These are phyloP conservation scores for Drosophila anomalipes DNA, from an alignment of 2,888 invertebrate genomes.

Conservation along the genomic window DNA sequence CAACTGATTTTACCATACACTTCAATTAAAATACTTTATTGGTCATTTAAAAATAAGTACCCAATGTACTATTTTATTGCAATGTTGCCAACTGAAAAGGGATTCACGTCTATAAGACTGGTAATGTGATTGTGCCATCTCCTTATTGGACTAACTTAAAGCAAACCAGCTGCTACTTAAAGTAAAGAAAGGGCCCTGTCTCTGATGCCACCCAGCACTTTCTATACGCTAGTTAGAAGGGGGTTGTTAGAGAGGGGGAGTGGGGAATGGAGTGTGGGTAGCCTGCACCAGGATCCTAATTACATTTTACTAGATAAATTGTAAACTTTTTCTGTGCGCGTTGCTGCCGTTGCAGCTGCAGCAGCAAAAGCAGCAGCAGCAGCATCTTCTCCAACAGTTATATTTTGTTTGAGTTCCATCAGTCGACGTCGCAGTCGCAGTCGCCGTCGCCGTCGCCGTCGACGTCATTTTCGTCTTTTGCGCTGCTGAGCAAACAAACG, in stretches of 20 bases:
- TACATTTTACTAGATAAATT: conserved; percentile 85
- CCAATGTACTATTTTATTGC: neutral
- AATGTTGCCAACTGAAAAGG: neutral
- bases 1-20: neutral
- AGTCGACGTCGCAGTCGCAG: conserved; percentile 50
- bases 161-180: conserved; percentile 62
- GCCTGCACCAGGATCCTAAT: conserved; percentile 82
- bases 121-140: conserved; percentile 49
- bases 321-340: conserved; percentile 80
- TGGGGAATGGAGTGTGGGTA: conserved; percentile 24
- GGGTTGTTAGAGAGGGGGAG: neutral
- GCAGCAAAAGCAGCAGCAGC: conserved; percentile 45
- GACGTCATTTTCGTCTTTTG: conserved; percentile 57
- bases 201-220: conserved; percentile 4
- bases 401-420: conserved; percentile 77
- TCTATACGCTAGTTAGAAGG: conserved; percentile 1
- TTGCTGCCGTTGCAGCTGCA: conserved; percentile 43
- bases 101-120: conserved; percentile 1
- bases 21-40: neutral
- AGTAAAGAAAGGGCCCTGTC: conserved; percentile 43
- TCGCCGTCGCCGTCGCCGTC: conserved; percentile 14
- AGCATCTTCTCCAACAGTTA: conserved; percentile 75
- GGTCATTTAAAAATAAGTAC: neutral
- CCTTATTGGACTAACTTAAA: conserved; percentile 50
- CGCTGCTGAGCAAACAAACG: conserved; percentile 58